Conservation (phyloP, 1,140 invertebrate species). For the Drosophila asahinai region DNA sequence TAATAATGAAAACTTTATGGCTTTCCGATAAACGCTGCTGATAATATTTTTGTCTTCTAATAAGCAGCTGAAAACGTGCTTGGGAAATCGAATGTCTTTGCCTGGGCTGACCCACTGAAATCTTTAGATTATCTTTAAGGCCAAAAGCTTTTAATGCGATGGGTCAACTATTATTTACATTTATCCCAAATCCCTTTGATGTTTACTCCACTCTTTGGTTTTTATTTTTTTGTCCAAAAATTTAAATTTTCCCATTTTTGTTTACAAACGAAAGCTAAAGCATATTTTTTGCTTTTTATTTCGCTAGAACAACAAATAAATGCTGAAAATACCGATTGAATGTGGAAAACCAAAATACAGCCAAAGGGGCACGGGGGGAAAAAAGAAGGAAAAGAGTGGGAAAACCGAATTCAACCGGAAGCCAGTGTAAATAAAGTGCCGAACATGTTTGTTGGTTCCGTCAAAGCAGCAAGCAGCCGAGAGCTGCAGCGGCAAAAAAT, state of each 20-base stretch:
- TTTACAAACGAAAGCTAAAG: constrained; percentile 50
- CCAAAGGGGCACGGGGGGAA: not conserved
- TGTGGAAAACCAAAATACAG: constrained; percentile 40
- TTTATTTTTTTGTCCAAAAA: constrained; percentile 20
- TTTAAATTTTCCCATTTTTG: constrained; percentile 26
- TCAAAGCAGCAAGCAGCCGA: constrained; percentile 61
- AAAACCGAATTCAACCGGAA: constrained; percentile 78
- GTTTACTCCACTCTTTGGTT: constrained; percentile 12
- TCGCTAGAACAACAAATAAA: constrained; percentile 72
- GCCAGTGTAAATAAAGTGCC: constrained; percentile 81
- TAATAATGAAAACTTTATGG: constrained; percentile 81
- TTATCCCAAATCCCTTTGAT: constrained; percentile 32
- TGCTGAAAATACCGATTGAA: constrained; percentile 60
- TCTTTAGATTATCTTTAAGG: constrained; percentile 47
- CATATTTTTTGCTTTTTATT: constrained; percentile 76
- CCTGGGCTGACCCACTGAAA: constrained; percentile 40
- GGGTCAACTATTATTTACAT: constrained; percentile 48
- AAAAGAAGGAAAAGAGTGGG: constrained; percentile 28
- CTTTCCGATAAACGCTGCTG: constrained; percentile 73
- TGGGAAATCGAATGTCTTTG: constrained; percentile 42
- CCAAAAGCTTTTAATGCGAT: constrained; percentile 44
- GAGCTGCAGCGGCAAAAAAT: constrained; percentile 52
- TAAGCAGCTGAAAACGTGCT: constrained; percentile 56
- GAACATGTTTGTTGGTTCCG: constrained; percentile 78
- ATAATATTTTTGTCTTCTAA: constrained; percentile 40